Conservation (phyloP, 2,888 invertebrate species). For the Brachylomia viminalis region DNA sequence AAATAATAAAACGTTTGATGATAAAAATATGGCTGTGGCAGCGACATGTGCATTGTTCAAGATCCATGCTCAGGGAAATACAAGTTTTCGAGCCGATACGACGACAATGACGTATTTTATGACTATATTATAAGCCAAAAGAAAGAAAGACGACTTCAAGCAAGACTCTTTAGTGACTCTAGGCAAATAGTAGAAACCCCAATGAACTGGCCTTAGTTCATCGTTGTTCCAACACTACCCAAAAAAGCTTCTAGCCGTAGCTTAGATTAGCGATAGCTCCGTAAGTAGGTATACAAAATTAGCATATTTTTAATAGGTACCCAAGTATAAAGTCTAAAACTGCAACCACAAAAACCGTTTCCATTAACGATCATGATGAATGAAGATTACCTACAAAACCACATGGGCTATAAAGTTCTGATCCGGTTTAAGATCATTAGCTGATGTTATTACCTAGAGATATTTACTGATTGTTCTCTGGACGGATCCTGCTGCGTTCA, state of each 20-base stretch:
- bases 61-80: conserved; percentile 3
- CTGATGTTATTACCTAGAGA: conserved; percentile 47
- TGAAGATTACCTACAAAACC: conserved; percentile 41
- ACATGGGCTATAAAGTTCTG: conserved; percentile 33
- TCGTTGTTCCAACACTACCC: background rate
- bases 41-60: conserved; percentile 14
- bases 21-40: conserved; percentile 22
- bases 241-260: background rate
- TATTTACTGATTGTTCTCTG: conserved; percentile 58
- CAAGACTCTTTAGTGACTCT: background rate
- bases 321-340: conserved; percentile 1
- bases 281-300: background rate
- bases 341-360: conserved; percentile 20
- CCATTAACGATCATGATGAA: conserved; percentile 33
- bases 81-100: background rate
- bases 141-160: background rate
- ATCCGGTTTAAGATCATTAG: conserved; percentile 57
- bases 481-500: conserved; percentile 61
- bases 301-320: conserved; percentile 9
- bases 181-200: background rate
- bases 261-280: background rate
- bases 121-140: background rate
- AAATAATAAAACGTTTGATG: conserved; percentile 41
- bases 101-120: background rate
- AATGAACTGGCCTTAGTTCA: background rate